Evolutionary conservation across 2,113 vertebrate genomes (phyloP).

Genomic region (Oriolus oriolus): DNA sequence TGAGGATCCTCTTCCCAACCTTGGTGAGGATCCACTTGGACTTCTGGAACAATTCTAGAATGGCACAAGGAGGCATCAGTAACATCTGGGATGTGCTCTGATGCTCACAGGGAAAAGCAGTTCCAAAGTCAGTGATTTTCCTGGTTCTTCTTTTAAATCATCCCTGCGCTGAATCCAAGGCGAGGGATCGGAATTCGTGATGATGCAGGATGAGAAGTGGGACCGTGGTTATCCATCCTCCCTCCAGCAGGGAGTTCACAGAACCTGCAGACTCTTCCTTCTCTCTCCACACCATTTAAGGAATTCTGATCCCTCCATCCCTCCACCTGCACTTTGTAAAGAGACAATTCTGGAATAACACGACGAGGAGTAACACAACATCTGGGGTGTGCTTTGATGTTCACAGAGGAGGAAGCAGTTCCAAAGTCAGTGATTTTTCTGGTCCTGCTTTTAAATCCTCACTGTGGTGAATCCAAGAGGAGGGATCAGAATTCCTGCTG

Average conservation of each 20-base stretch:
- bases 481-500: not conserved
- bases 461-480: not conserved
- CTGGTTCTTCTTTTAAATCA: not conserved
- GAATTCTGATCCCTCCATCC: not conserved
- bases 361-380: no score
- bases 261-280: not conserved
- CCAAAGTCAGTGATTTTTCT: not conserved
- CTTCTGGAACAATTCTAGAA: not conserved
- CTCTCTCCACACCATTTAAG: no score
- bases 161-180: not conserved
- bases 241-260: not conserved
- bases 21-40: not conserved
- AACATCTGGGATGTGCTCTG: not conserved
- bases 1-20: no score
- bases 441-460: not conserved
- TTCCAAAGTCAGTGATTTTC: not conserved
- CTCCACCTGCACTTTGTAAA: not conserved
- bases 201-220: not conserved
- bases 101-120: not conserved
- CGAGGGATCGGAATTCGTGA: not conserved
- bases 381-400: not conserved
- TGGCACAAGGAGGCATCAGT: not conserved
- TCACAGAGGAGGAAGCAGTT: not conserved
- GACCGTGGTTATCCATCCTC: fast-evolving
- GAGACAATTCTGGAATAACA: not conserved